Evolutionary conservation across 2,797 vertebrate species (phyloP), one percentile per base, ranked within the genome.

Genomic region (Mycteria americana): DNA sequence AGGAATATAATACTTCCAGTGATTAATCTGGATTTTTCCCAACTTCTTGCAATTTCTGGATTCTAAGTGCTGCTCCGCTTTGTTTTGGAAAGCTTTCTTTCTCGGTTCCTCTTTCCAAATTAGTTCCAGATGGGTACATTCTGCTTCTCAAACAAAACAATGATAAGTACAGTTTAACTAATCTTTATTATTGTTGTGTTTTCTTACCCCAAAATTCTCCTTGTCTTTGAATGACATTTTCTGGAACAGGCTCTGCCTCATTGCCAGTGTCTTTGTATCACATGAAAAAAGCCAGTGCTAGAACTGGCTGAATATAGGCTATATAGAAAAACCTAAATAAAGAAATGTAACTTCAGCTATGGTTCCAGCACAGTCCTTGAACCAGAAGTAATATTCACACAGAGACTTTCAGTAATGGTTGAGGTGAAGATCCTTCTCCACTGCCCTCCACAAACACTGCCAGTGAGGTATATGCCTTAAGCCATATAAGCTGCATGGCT

Each of bases 11-110:
- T 82, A 68, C n/a, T 56, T 77, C 18, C 69, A 87, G 31, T 6
- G 8, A 74, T 80, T 93, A 91, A 80, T 70, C 70, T 91, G 90
- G 70, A 87, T 91, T 92, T 96, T 94, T 87, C 84, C 95, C 93
- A 94, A 35, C n/a, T 89, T 83, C 82, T 89, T 69, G 25, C 25
- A 72, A 18, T 67, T 70, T 95, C 87, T 93, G 79, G 51, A 84
- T 82, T 87, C 67, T 35, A 76, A 85, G 24, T 27, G 27, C 48
- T 76, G 37, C 22, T 93, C 43, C 13, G 2, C 46, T 88, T 13
- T 76, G 62, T 56, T 72, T 94, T 96, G 92, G 83, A 96, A 90
- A 86, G 21, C 24, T 86, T 88, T 51, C 23, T 90, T 88, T 67
- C 54, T 79, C 74, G 43, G n/a, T 85, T 92, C 33, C 59, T 85